Evolutionary conservation across 2,113 vertebrate species (phyloP), one percentile per base, ranked within the genome.

Genomic region (Tupaia tana): DNA sequence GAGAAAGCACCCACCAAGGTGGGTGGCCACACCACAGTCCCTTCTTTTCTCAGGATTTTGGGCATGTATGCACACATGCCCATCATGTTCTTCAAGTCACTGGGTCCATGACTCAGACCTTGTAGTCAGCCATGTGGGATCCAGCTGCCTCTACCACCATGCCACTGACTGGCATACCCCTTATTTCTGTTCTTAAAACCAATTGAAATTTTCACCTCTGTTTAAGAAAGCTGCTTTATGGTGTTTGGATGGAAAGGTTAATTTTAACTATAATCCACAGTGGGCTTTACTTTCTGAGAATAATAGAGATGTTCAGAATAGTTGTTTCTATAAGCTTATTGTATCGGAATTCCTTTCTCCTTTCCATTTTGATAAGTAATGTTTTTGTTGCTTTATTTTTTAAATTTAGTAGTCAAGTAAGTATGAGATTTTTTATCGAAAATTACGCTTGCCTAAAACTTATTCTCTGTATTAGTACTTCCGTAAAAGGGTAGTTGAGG

Each of bases 361-460:
- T 27, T 89, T 24, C 24, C 16, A 20, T 69, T 88, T 92, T 73
- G 56, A 93, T 71, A 85, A 69, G 19, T 74, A 71, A 70, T 15
- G 61, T 56, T 83, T 96, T 79, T 89, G 11, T 86, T 79, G 58
- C 69, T 80, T 81, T 92, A 27, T 31, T 95, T 92, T 91, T 84
- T 27, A 13, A 84, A 54, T 78, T 1, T 75, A 64, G 4, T 56
- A 29, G 73, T 93, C 24, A 88, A n/a, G 34, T 95, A 80, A 74
- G 5, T 73, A 24, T 89, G 81, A 96, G 56, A 90, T 75, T 86
- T 54, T 10, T 81, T 77, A 86, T 61, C 43, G 81, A 86, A 89
- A 93, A 81, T 27, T 70, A 64, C 9, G 9, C 43, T 92, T 90
- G 58, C n/a, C 87, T 83, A 87, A 66, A 95, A 69, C 78, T 64